A percentile compares a stretch with the other conserved stretches of the same genome.
phyloP scores from a whole-genome alignment of 2,888 invertebrate genomes.

The Heliconius sara region DNA sequence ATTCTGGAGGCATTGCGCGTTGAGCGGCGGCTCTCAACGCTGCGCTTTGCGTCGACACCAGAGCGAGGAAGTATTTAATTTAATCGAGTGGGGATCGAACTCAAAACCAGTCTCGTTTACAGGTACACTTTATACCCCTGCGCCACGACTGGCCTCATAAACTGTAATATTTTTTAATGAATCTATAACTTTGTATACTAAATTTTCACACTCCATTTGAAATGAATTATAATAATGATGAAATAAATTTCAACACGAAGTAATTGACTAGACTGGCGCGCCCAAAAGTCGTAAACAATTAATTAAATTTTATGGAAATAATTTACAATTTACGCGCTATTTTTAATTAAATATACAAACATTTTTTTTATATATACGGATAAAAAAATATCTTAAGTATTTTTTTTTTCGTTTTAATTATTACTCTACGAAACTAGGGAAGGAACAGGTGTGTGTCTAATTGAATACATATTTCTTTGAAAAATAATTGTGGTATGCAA shows the following conservation, averaged over 20 bases:
- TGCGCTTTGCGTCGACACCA: too few relatives aligned
- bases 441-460: too few relatives aligned
- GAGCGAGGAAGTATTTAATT: too few relatives aligned
- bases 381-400: not conserved
- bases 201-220: not conserved
- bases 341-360: not conserved
- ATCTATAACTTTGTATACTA: not conserved
- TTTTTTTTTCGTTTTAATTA: not conserved
- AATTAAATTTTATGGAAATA: constrained; percentile 9
- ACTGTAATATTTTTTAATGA: not conserved
- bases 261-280: constrained; percentile 16
- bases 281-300: constrained; percentile 12
- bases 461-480: too few relatives aligned
- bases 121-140: too few relatives aligned
- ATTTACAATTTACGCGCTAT: constrained; percentile 5
- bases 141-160: too few relatives aligned
- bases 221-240: constrained; percentile 12
- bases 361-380: not conserved
- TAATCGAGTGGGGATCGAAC: too few relatives aligned
- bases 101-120: too few relatives aligned
- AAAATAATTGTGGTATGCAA: too few relatives aligned
- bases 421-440: too few relatives aligned
- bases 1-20: too few relatives aligned
- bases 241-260: constrained; percentile 10
- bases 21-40: too few relatives aligned